Percentiles rank a stretch among this genome's conserved stretches.
Evolutionary conservation across 2,888 invertebrate genomes (phyloP).

Genomic region (Brachyopa scutellaris): DNA sequence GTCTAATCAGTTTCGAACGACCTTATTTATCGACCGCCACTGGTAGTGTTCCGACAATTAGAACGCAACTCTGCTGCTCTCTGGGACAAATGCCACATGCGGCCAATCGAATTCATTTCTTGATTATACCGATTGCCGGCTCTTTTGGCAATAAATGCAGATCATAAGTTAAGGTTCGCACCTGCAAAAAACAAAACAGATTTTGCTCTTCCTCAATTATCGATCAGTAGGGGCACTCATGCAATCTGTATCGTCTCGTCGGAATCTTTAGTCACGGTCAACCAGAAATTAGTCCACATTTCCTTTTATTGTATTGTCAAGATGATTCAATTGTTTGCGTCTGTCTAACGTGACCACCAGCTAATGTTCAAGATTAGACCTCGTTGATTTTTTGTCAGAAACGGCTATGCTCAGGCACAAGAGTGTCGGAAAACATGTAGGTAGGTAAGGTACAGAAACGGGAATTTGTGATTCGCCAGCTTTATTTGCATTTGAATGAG

Average conservation of each 20-base stretch:
- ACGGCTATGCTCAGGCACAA: background rate
- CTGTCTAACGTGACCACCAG: constrained; percentile 64
- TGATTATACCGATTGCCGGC: constrained; percentile 24
- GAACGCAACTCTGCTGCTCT: background rate
- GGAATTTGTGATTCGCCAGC: constrained; percentile 19
- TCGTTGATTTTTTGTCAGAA: constrained; percentile 14
- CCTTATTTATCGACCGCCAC: constrained; percentile 30
- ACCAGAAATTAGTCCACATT: constrained; percentile 71
- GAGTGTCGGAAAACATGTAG: too few species aligned
- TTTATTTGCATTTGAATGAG: constrained; percentile 63
- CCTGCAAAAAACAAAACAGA: constrained; percentile 67
- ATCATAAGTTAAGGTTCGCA: constrained; percentile 61
- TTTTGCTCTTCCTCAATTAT: constrained; percentile 27
- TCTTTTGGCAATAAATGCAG: constrained; percentile 56
- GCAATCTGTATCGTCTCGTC: constrained; percentile 32
- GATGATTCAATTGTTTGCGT: constrained; percentile 60
- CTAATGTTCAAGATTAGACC: constrained; percentile 66
- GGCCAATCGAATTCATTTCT: constrained; percentile 7
- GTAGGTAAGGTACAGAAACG: background rate
- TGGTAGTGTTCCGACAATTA: constrained; percentile 34
- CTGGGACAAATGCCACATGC: constrained; percentile 63
- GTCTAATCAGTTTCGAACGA: constrained; percentile 12
- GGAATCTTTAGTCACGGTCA: constrained; percentile 72
- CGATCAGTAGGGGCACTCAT: constrained; percentile 20
- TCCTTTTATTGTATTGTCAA: constrained; percentile 61